A percentile compares a stretch with the other conserved stretches of the same genome.
These are phyloP conservation scores for Parnassius glacialis DNA, from an alignment of 2,888 invertebrate genomes.

Conservation along the genomic window DNA sequence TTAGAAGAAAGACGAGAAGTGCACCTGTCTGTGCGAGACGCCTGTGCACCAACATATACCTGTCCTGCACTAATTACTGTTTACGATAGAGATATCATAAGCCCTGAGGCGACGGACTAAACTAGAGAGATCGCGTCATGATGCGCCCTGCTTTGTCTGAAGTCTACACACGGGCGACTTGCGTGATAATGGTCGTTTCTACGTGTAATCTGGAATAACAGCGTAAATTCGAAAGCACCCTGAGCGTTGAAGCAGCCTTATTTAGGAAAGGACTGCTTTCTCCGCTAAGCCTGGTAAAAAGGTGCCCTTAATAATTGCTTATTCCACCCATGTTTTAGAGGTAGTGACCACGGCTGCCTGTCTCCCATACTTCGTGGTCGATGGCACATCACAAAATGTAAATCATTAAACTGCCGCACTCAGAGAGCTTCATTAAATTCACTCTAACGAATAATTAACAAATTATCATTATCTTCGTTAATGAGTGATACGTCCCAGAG, in stretches of 20 bases:
- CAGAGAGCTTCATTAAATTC: no score
- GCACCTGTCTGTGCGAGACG: no score
- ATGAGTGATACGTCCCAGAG: no score
- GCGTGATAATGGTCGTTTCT: slow-evolving; percentile 29
- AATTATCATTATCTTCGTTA: no score
- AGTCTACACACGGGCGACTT: no score
- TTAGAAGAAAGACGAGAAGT: background rate
- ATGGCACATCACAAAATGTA: background rate
- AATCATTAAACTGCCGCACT: background rate
- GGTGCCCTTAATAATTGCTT: slow-evolving; percentile 32
- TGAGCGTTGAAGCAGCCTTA: slow-evolving; percentile 32
- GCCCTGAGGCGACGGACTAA: slow-evolving; percentile 23
- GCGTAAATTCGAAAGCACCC: slow-evolving; percentile 31
- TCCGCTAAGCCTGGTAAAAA: slow-evolving; percentile 34
- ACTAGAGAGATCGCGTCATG: slow-evolving; percentile 14
- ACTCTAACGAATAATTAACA: no score
- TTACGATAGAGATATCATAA: no score
- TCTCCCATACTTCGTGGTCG: slow-evolving; percentile 1
- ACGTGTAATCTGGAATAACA: slow-evolving; percentile 27
- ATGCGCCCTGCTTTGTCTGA: no score
- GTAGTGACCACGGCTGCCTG: slow-evolving; percentile 29
- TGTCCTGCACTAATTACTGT: no score
- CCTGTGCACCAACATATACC: no score
- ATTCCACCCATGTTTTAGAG: slow-evolving; percentile 13
- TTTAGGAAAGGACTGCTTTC: slow-evolving; percentile 36